These are phyloP conservation scores for Cryptocephalus moraei DNA, from an alignment of 2,888 invertebrate genomes.

Conservation along the genomic window DNA sequence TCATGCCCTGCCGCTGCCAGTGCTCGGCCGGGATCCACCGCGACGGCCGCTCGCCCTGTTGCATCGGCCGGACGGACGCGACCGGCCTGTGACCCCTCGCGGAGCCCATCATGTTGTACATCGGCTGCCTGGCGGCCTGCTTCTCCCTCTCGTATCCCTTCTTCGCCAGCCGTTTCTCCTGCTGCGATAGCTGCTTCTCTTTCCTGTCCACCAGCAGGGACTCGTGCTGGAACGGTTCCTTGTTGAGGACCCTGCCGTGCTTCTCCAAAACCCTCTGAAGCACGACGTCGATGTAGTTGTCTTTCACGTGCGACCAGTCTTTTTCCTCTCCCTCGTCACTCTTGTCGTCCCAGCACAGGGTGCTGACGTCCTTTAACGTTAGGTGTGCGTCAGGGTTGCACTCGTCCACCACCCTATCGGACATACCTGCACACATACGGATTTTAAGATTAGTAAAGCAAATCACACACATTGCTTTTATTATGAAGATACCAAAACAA, in stretches of 20 bases:
- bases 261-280: slow-evolving; percentile 62
- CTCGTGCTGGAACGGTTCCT: slow-evolving; percentile 92
- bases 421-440: slow-evolving; percentile 49
- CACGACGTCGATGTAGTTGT: slow-evolving; percentile 71
- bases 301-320: slow-evolving; percentile 60
- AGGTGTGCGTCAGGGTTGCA: slow-evolving; percentile 93
- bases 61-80: slow-evolving; percentile 71
- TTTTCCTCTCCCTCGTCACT: slow-evolving; percentile 72
- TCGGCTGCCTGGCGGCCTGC: slow-evolving; percentile 49
- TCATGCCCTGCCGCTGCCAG: slow-evolving; percentile 90
- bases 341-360: slow-evolving; percentile 83
- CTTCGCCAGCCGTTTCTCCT: slow-evolving; percentile 87
- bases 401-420: slow-evolving; percentile 96
- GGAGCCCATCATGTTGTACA: slow-evolving; percentile 24
- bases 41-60: slow-evolving; percentile 37
- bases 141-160: slow-evolving; percentile 88
- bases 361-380: slow-evolving; percentile 80
- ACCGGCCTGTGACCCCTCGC: slow-evolving; percentile 37
- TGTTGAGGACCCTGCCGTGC: slow-evolving; percentile 55
- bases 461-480: no score
- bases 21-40: slow-evolving; percentile 81
- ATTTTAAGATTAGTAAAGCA: no score
- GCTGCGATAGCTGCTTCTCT: slow-evolving; percentile 86
- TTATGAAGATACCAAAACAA: no score
- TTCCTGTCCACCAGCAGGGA: slow-evolving; percentile 88